Percentiles rank a stretch among this genome's conserved stretches.
These are phyloP conservation scores for Enteromius anoplus DNA, from an alignment of 2,797 vertebrate genomes.

Conservation along the genomic window DNA sequence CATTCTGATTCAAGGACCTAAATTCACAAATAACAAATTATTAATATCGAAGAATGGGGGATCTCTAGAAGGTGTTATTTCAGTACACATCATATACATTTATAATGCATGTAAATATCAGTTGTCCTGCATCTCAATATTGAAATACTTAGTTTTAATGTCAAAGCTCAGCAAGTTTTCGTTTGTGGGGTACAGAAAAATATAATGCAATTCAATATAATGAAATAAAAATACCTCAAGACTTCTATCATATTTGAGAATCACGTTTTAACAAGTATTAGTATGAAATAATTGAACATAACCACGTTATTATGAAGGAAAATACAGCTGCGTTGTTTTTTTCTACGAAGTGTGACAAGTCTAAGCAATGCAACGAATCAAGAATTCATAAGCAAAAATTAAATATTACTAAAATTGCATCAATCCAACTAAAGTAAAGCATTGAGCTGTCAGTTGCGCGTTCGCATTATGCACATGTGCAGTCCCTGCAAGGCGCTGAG, in stretches of 20 bases:
- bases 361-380: neutral
- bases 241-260: neutral
- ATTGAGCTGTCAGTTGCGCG: neutral
- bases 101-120: neutral
- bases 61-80: neutral
- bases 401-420: neutral
- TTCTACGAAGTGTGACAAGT: neutral
- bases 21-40: constrained; percentile 53
- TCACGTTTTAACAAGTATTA: neutral
- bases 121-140: neutral
- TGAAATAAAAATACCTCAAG: neutral
- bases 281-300: neutral
- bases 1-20: constrained; percentile 96
- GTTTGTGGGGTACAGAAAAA: neutral
- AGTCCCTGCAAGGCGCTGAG: neutral
- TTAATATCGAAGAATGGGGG: neutral
- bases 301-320: neutral
- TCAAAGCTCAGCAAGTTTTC: neutral
- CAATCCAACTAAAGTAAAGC: neutral
- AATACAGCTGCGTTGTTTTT: neutral
- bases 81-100: too few species aligned
- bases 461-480: constrained; percentile 8
- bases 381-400: neutral
- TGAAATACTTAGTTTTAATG: neutral
- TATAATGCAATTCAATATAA: neutral